These are phyloP conservation scores for Mizuhopecten yessoensis DNA, from an alignment of 1,140 invertebrate species.

Conservation along the genomic window DNA sequence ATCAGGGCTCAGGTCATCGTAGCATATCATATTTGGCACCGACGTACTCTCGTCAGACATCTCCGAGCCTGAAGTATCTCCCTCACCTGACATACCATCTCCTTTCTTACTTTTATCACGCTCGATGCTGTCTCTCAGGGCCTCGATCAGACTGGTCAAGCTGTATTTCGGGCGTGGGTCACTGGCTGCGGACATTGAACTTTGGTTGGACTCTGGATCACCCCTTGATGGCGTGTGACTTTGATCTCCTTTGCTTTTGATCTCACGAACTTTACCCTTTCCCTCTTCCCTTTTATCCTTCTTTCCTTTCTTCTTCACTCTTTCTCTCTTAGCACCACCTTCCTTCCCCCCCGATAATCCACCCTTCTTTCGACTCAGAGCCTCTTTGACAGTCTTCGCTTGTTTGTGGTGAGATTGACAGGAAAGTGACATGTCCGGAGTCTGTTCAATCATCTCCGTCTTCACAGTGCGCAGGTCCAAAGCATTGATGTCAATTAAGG, in stretches of 20 bases:
- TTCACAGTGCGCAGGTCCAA: not conserved
- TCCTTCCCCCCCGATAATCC: not conserved
- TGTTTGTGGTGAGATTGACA: slow-evolving; percentile 27
- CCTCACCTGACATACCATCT: not conserved
- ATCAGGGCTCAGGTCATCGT: slow-evolving; percentile 49
- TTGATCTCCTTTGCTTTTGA: not conserved
- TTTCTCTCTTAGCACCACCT: not conserved
- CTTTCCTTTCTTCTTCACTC: slow-evolving; percentile 3
- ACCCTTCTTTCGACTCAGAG: not conserved
- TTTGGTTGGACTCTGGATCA: slow-evolving; percentile 28
- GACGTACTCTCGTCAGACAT: not conserved
- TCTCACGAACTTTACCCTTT: not conserved
- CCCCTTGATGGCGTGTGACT: not conserved
- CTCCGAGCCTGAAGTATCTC: not conserved
- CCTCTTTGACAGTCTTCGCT: not conserved
- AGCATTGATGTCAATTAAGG: not conserved
- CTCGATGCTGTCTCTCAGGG: slow-evolving; percentile 59
- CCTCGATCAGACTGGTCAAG: slow-evolving; percentile 59
- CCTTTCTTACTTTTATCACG: slow-evolving; percentile 47
- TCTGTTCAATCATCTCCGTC: slow-evolving; percentile 19
- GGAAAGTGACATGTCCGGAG: not conserved
- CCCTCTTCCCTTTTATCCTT: not conserved
- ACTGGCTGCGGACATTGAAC: slow-evolving; percentile 43
- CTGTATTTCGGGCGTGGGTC: slow-evolving; percentile 56
- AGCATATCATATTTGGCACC: not conserved